These are phyloP conservation scores for Melierax canorus DNA, from an alignment of 2,113 vertebrate genomes.

Conservation along the genomic window DNA sequence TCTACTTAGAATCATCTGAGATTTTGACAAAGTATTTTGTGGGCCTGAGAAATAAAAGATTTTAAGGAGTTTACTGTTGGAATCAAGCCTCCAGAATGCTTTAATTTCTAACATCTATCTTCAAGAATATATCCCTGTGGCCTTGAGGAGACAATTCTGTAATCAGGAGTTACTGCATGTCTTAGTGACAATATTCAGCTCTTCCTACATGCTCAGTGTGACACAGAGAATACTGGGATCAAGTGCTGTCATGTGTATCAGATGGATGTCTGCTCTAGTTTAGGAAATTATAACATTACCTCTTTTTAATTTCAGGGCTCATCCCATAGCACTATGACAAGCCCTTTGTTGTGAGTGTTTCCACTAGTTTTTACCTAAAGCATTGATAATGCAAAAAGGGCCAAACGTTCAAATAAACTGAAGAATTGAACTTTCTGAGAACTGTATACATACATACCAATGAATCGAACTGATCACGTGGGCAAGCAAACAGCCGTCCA, in stretches of 20 bases:
- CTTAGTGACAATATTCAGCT: background rate
- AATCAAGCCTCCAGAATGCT: background rate
- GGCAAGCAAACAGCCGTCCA: slow-evolving; percentile 91
- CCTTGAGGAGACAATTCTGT: background rate
- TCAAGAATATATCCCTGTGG: background rate
- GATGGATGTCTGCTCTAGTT: background rate
- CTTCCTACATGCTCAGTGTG: background rate
- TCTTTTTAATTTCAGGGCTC: background rate
- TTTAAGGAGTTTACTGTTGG: background rate
- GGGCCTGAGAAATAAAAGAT: background rate
- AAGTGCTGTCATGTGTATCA: background rate
- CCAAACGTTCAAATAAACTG: background rate
- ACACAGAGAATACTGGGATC: background rate
- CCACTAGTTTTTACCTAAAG: background rate
- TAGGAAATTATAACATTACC: background rate
- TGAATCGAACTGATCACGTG: slow-evolving; percentile 90
- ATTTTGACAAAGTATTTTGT: background rate
- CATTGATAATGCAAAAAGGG: background rate
- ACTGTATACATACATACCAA: slow-evolving; percentile 79
- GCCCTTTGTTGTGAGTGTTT: background rate
- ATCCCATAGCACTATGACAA: background rate
- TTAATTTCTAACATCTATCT: background rate
- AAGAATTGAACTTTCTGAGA: background rate
- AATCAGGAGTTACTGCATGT: background rate
- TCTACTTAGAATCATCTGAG: background rate